A percentile compares a stretch with the other conserved stretches of the same genome.
Conservation (phyloP, 2,888 invertebrate species). For the Anorthoa munda region DNA sequence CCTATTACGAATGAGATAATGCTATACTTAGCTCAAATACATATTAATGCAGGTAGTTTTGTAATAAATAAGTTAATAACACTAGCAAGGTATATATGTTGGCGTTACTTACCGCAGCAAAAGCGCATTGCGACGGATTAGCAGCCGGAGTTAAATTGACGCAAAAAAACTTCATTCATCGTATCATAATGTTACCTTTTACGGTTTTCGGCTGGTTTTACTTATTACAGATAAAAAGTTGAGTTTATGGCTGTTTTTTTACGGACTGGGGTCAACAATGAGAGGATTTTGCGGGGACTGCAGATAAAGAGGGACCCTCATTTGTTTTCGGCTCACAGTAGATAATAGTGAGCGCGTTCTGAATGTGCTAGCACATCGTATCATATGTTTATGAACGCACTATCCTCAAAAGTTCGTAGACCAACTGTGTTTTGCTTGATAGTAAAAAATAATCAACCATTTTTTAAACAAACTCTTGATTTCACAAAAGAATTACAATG, state of each 20-base stretch:
- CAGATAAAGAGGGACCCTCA: constrained; percentile 46
- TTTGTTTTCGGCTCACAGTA: constrained; percentile 48
- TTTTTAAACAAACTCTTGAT: constrained; percentile 3
- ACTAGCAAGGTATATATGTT: neutral
- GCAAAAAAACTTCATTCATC: constrained; percentile 42
- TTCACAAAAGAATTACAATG: too few species aligned
- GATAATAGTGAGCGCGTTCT: neutral
- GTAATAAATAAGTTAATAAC: constrained; percentile 12
- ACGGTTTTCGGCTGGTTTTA: constrained; percentile 33
- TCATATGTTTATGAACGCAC: neutral
- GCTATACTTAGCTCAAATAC: constrained; percentile 6
- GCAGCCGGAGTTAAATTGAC: constrained; percentile 11
- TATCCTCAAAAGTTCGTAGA: neutral
- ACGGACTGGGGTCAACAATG: constrained; percentile 41
- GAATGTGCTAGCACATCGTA: constrained; percentile 4
- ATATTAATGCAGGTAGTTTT: constrained; percentile 14
- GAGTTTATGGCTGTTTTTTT: constrained; percentile 46
- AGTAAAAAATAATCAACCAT: neutral
- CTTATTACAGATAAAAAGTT: constrained; percentile 49
- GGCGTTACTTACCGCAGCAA: constrained; percentile 22
- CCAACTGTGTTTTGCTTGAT: neutral
- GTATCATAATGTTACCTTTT: constrained; percentile 41
- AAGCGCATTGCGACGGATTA: constrained; percentile 57
- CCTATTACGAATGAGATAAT: constrained; percentile 8
- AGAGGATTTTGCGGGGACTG: constrained; percentile 27